Evolutionary conservation across 2,888 invertebrate species (phyloP).

Genomic region (Patella caerulea): DNA sequence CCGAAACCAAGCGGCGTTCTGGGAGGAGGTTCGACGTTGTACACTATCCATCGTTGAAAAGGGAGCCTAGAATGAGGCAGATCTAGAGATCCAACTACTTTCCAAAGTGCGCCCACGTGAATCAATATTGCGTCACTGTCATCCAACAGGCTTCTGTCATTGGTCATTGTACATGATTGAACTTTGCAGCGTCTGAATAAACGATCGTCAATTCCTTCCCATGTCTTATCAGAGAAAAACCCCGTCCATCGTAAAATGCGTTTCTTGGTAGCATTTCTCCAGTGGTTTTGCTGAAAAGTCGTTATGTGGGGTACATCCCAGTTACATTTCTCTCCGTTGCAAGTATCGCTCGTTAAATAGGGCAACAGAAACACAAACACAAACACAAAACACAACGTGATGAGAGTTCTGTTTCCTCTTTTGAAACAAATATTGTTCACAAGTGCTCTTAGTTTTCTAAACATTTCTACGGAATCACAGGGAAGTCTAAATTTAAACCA

Average conservation of each 20-base stretch:
- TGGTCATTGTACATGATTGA: constrained; percentile 37
- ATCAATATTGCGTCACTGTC: constrained; percentile 52
- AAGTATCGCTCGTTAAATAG: too few species aligned
- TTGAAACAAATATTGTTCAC: too few species aligned
- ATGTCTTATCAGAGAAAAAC: constrained; percentile 35
- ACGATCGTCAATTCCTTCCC: constrained; percentile 40
- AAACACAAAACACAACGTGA: too few species aligned
- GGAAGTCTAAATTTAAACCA: too few species aligned
- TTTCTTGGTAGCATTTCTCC: constrained; percentile 21
- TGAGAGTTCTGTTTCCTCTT: too few species aligned
- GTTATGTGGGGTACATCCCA: not conserved
- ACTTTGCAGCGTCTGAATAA: constrained; percentile 34
- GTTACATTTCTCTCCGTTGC: not conserved
- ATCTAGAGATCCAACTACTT: constrained; percentile 38
- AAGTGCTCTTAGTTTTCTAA: too few species aligned
- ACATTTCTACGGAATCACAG: too few species aligned
- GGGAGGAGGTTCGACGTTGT: constrained; percentile 52
- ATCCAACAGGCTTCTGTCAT: constrained; percentile 39
- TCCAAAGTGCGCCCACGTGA: constrained; percentile 42
- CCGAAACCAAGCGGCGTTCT: constrained; percentile 42
- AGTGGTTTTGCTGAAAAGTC: not conserved
- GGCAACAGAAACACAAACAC: too few species aligned
- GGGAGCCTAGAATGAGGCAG: constrained; percentile 26
- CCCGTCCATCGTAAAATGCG: constrained; percentile 41
- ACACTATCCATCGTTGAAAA: constrained; percentile 53